These are phyloP conservation scores for Galago senegalensis DNA, from an alignment of 2,797 vertebrate species.

Conservation along the genomic window DNA sequence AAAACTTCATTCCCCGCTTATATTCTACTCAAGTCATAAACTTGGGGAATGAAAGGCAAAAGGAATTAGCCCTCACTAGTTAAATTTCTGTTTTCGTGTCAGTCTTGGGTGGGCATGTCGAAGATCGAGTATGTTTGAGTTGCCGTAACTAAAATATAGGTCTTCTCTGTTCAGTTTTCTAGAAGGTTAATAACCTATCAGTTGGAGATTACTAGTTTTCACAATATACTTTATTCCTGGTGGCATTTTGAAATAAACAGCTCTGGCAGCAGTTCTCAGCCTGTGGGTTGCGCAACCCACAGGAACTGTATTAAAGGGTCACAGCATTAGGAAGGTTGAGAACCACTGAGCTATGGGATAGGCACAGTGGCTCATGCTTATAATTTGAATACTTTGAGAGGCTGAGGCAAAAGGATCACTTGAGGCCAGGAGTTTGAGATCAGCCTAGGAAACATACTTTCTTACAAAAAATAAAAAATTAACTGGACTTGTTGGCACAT, in stretches of 20 bases:
- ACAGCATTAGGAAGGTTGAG: too few relatives aligned
- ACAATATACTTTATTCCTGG: not conserved
- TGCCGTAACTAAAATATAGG: fast-evolving
- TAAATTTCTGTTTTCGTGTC: not conserved
- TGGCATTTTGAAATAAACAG: not conserved
- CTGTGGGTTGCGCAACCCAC: too few relatives aligned
- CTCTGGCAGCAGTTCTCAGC: too few relatives aligned
- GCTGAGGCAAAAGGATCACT: not conserved
- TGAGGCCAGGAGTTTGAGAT: not conserved
- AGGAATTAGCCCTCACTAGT: not conserved
- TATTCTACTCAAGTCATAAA: not conserved
- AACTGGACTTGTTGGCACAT: not conserved
- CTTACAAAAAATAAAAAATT: not conserved
- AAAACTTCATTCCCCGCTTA: fast-evolving
- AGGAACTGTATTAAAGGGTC: too few relatives aligned
- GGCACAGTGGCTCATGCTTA: not conserved
- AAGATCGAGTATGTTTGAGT: fast-evolving
- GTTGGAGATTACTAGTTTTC: not conserved
- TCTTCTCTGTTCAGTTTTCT: not conserved
- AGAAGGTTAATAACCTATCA: not conserved
- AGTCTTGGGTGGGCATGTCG: fast-evolving
- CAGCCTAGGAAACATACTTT: not conserved
- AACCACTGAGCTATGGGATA: not conserved
- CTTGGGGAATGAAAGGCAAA: not conserved
- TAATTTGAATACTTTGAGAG: not conserved